These are phyloP conservation scores for Melanotaenia maccullochi DNA, from an alignment of 2,797 vertebrate species.

Conservation along the genomic window DNA sequence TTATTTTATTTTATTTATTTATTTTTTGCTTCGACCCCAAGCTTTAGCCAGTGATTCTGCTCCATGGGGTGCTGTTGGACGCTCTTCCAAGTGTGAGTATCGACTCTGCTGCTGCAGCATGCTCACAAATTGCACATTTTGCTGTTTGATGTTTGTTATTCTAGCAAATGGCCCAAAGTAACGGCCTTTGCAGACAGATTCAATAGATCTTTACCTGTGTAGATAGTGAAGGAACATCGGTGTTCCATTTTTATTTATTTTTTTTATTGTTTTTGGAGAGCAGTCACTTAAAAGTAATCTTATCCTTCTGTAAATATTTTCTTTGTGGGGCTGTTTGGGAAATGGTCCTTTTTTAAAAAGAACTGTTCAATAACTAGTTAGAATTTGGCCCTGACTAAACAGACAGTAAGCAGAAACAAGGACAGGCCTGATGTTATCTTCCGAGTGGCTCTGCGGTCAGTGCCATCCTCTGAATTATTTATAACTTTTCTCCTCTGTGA, in stretches of 20 bases:
- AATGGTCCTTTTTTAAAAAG: constrained; percentile 11
- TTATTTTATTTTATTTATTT: no score
- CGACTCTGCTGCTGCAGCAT: not conserved
- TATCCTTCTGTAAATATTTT: not conserved
- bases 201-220: no score
- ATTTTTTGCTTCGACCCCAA: constrained; percentile 61
- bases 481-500: constrained; percentile 16
- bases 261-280: not conserved
- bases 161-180: not conserved
- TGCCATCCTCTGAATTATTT: constrained; percentile 43
- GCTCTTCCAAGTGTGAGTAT: constrained; percentile 83
- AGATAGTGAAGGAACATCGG: no score
- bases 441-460: constrained; percentile 40
- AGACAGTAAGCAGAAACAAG: constrained; percentile 26
- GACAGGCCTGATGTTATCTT: constrained; percentile 37
- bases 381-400: constrained; percentile 37
- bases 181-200: not conserved
- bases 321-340: not conserved
- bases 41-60: constrained; percentile 75
- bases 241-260: no score
- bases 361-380: constrained; percentile 2
- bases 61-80: constrained; percentile 67
- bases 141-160: not conserved
- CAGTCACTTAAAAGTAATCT: not conserved
- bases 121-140: not conserved